Percentiles rank a stretch among this genome's conserved stretches.
These are phyloP conservation scores for Sorex araneus DNA, from an alignment of 2,113 vertebrate genomes.

Conservation along the genomic window DNA sequence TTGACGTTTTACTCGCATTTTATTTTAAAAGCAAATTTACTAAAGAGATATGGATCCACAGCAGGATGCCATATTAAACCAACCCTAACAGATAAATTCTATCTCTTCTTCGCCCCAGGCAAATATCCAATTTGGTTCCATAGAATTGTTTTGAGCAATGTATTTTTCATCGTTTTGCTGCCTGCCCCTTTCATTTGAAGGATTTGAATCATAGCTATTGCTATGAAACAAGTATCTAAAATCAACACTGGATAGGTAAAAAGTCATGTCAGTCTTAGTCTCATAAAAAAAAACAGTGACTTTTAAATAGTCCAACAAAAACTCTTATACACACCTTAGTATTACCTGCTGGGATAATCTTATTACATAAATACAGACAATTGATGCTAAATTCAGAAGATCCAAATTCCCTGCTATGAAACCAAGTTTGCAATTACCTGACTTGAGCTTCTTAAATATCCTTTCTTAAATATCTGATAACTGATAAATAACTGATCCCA, in stretches of 20 bases:
- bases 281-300: neutral
- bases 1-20: slow-evolving; percentile 3
- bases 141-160: neutral
- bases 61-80: neutral
- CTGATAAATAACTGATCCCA: neutral
- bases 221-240: neutral
- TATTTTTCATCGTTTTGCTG: neutral
- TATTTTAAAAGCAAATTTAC: neutral
- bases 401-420: neutral
- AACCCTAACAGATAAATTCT: neutral
- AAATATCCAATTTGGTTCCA: neutral
- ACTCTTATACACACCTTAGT: neutral
- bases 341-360: neutral
- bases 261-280: neutral
- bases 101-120: neutral
- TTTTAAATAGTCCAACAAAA: neutral
- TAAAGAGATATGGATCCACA: neutral
- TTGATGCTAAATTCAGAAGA: neutral
- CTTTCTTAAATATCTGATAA: neutral
- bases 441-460: neutral
- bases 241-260: neutral
- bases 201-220: neutral
- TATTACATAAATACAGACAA: neutral
- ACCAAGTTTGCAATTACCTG: neutral
- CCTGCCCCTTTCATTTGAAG: slow-evolving; percentile 9